Percentiles rank a stretch among this genome's conserved stretches.
phyloP scores from a whole-genome alignment of 1,140 invertebrate species.

The Ladona fulva region DNA sequence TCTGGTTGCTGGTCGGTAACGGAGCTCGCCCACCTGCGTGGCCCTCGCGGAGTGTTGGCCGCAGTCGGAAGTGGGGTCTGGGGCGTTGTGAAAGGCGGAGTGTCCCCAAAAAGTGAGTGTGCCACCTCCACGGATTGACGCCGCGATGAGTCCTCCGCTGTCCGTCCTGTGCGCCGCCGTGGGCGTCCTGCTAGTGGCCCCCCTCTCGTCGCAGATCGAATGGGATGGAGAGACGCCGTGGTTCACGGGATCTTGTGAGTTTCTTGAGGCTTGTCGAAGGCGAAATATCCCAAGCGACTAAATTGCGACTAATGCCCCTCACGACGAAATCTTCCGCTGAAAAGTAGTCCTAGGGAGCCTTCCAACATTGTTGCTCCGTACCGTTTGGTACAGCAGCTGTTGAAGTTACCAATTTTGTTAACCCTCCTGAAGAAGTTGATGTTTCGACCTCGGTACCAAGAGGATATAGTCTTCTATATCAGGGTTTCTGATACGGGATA shows the following conservation, averaged over 20 bases:
- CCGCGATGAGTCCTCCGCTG: background rate
- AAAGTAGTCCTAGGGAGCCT: too few relatives aligned
- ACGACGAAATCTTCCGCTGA: too few relatives aligned
- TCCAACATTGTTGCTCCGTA: too few relatives aligned
- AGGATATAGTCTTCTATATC: too few relatives aligned
- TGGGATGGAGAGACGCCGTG: constrained; percentile 42
- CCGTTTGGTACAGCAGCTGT: too few relatives aligned
- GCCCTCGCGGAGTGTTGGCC: background rate
- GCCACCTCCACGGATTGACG: background rate
- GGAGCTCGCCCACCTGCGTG: background rate
- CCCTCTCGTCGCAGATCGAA: constrained; percentile 19
- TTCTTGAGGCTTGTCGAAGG: background rate
- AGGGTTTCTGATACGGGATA: too few relatives aligned
- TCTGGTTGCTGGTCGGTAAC: too few relatives aligned
- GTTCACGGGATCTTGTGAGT: constrained; percentile 41
- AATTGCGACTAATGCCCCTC: too few relatives aligned
- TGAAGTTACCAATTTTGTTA: too few relatives aligned
- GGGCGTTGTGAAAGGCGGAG: background rate
- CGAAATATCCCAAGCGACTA: too few relatives aligned
- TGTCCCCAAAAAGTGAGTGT: background rate
- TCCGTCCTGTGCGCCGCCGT: background rate
- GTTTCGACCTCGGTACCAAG: too few relatives aligned
- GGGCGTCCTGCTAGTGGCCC: background rate
- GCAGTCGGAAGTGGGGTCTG: background rate
- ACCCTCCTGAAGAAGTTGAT: too few relatives aligned